Evolutionary conservation across 2,797 vertebrate species (phyloP), one percentile per base, ranked within the genome.

Genomic region (Chelon labrosus): DNA sequence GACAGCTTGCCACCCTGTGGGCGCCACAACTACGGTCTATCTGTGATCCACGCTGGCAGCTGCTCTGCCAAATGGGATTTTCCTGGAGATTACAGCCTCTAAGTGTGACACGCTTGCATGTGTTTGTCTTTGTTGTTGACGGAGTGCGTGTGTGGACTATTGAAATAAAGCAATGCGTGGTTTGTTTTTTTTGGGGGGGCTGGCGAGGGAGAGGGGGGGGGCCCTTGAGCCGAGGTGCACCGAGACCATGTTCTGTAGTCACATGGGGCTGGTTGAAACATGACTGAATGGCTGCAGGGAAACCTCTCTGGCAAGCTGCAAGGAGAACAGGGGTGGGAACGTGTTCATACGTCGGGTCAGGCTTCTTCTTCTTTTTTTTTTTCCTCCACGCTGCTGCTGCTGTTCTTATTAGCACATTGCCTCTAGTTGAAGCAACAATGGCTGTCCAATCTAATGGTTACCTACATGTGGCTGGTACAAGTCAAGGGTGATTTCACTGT

Each of bases 11-110:
- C 87, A 92, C 93, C 92, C 94, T 70, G 90, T 91, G 87, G 94
- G 92, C 87, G 89, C 87, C 91, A 75, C 73, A 65, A 89, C 88
- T 83, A 73, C 88, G 79, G 73, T 67, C 88, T 90, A 84, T 85
- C 84, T 89, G 89, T 91, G 93, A 94, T 93, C 92, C 91, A 89
- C 57, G 70, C 90, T 90, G 91, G 92, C 94, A 94, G 94, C 91
- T 94, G 94, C 91, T 93, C 89, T 87, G 87, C 93, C 93, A 95
- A 95, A 95, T 92, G 93, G 93, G 94, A 93, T 94, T 94, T 92
- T 94, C 91, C 88, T 92, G 91, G 86, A 93, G 93, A 93, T 95
- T 94, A 94, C 85, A 87, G 92, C 85, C 88, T 92, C 79, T 87
- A 88, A 90, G 88, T 90, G 88, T 86, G 88, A 90, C 89, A 89